These are phyloP conservation scores for Neocloeon triangulifer DNA, from an alignment of 1,140 invertebrate species.

Conservation along the genomic window DNA sequence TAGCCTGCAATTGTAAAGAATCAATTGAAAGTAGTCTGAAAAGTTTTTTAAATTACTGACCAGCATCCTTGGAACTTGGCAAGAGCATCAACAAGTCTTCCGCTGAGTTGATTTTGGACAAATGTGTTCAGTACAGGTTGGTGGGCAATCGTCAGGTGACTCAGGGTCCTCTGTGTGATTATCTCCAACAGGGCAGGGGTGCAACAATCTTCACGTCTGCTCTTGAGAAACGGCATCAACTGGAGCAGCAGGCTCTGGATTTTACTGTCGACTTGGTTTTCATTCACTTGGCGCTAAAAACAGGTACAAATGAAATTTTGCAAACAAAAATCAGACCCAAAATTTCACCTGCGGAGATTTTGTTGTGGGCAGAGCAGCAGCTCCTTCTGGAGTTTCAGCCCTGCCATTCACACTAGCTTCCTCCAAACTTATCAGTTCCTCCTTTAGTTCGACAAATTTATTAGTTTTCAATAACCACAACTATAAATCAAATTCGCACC, in stretches of 20 bases:
- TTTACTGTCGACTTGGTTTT: conserved; percentile 4
- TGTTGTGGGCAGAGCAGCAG: background rate
- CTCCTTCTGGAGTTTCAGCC: background rate
- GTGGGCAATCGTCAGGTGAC: background rate
- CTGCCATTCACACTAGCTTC: conserved; percentile 5
- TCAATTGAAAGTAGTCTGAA: background rate
- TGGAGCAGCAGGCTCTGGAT: conserved; percentile 5
- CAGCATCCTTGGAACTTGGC: conserved; percentile 7
- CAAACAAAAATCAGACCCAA: background rate
- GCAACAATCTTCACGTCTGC: conserved; percentile 6
- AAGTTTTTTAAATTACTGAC: conserved; percentile 6
- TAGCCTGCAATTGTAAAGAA: conserved; percentile 3
- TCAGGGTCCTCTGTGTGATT: background rate
- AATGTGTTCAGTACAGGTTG: background rate
- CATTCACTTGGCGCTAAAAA: background rate
- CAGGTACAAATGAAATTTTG: background rate
- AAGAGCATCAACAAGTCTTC: conserved; percentile 7
- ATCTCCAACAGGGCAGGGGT: conserved; percentile 5
- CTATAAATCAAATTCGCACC: too few relatives aligned
- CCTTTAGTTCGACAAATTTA: too few relatives aligned
- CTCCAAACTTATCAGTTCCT: conserved; percentile 9
- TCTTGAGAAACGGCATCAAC: conserved; percentile 6
- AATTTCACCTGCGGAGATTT: background rate
- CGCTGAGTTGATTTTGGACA: conserved; percentile 5
- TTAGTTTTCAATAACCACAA: too few relatives aligned